Evolutionary conservation across 1,140 invertebrate genomes (phyloP), one percentile per base, ranked within the genome.

Genomic region (Uloborus diversus): DNA sequence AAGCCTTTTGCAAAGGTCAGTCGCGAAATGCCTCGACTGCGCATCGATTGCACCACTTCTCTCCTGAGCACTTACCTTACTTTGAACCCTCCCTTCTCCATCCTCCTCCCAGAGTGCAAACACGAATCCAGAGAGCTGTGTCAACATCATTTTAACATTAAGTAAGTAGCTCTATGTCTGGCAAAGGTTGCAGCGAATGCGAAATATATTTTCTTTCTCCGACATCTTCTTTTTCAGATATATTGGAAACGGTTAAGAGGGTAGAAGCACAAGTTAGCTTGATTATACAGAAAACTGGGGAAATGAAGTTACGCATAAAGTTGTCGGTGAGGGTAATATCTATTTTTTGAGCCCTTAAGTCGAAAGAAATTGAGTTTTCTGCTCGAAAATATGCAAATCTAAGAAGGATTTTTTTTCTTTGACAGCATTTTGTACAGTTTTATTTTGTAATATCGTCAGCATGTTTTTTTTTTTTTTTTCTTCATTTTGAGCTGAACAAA

Each of bases 241-340:
- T 78, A 78, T 78, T 78, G 73, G 73, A 66, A 62, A 35, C 23
- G 59, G 47, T 53, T 14, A 32, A 23, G 30, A n/a, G 35, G 73
- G 27, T n/a, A n/a, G n/a, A n/a, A n/a, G 32, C 61, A 65, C 61
- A 78, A 78, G 73, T 78, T 78, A 78, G 73, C 73, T 62, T 78
- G 30, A 78, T 78, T 78, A 78, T 78, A 65, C 73, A 65, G 73
- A 78, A 78, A 78, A 78, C 73, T 78, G 30, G 61, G 20, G 42
- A 78, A 78, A 78, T 78, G 73, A 78, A 78, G 73, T 78, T 78
- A 78, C 27, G 73, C 62, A 33, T 66, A 51, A 78, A 78, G 73
- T 78, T 66, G 30, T 57, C 27, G 28, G 49, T 5, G 23, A 25
- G 37, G 27, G 25, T 30, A 25, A 64, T 75, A 88, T 97, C 64